Conservation (phyloP, 53 echinoderm and acorn worm genomes). For the Mesocentrotus franciscanus region DNA sequence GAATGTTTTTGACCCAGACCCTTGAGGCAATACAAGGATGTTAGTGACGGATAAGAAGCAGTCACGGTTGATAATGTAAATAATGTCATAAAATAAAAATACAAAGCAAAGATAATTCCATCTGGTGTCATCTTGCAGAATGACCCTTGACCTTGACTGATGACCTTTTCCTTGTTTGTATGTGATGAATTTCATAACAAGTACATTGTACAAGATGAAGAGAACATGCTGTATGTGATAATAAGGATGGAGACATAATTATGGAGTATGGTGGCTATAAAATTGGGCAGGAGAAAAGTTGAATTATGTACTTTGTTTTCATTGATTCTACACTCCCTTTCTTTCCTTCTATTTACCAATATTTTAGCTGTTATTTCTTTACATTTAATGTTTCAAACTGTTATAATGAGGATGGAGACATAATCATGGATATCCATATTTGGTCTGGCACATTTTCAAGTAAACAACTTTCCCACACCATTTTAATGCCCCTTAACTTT, state of each 20-base stretch:
- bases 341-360: background rate
- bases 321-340: background rate
- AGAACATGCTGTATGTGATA: background rate
- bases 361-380: background rate
- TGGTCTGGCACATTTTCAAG: background rate
- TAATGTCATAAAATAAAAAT: slow-evolving; percentile 19
- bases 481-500: background rate
- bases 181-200: slow-evolving; percentile 22
- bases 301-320: background rate
- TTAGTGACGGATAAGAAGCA: background rate
- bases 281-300: background rate
- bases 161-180: slow-evolving; percentile 11
- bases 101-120: background rate
- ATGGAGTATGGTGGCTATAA: background rate
- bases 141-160: background rate
- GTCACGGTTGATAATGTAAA: background rate
- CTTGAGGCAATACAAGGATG: background rate
- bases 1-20: background rate
- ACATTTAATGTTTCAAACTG: background rate
- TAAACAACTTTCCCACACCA: background rate
- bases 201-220: background rate
- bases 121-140: background rate
- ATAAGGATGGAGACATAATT: background rate
- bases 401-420: background rate
- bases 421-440: background rate